Evolutionary conservation across 2,113 vertebrate genomes (phyloP).

Genomic region (Setophaga petechia): DNA sequence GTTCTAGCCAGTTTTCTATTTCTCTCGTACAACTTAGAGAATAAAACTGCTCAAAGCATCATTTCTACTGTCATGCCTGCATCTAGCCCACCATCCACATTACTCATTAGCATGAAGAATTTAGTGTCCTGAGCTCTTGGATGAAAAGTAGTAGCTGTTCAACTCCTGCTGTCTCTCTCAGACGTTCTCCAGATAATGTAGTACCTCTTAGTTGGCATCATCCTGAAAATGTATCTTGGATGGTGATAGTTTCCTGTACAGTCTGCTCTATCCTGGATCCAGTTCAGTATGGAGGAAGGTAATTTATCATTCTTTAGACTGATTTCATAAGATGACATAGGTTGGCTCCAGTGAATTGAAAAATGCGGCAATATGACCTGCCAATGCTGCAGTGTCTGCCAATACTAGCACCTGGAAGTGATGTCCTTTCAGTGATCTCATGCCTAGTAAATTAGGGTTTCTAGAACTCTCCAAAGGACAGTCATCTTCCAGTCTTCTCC

Average conservation of each 20-base stretch:
- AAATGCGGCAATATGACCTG: background rate
- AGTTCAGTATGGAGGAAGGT: background rate
- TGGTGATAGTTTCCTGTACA: background rate
- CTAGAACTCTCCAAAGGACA: background rate
- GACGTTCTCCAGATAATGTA: background rate
- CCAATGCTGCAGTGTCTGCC: conserved; percentile 1
- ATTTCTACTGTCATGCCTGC: background rate
- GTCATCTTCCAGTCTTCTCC: background rate
- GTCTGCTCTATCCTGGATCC: background rate
- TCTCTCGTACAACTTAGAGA: background rate
- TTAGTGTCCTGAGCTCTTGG: background rate
- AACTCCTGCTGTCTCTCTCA: background rate
- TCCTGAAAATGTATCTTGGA: background rate
- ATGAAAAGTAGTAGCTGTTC: background rate
- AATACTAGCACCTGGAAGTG: background rate
- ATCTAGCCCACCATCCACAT: background rate
- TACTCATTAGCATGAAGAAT: background rate
- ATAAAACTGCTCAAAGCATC: background rate
- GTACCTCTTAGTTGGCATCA: background rate
- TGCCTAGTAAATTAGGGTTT: background rate
- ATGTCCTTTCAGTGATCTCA: background rate
- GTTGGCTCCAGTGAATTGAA: background rate
- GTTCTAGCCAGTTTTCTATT: background rate
- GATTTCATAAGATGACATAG: background rate
- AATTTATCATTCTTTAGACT: conserved; percentile 5